Evolutionary conservation across 2,888 invertebrate species (phyloP).

Genomic region (Caradrina kadenii): DNA sequence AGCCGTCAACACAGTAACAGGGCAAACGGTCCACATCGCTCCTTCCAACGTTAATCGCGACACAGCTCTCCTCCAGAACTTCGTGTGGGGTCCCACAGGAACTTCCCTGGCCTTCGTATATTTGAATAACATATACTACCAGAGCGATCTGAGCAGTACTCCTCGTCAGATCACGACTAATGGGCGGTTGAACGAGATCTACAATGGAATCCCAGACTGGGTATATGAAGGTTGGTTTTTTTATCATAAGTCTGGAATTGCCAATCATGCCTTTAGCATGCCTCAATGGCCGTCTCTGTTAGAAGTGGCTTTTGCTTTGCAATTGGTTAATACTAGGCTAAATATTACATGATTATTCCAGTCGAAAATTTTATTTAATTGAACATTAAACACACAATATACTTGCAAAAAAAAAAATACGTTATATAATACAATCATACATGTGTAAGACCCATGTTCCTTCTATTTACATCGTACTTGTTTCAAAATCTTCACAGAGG

Average conservation of each 20-base stretch:
- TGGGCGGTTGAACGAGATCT: constrained; percentile 91
- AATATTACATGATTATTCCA: too few relatives aligned
- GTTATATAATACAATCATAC: too few relatives aligned
- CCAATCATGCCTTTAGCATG: too few relatives aligned
- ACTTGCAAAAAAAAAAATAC: too few relatives aligned
- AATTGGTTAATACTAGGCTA: too few relatives aligned
- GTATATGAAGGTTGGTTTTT: constrained; percentile 95
- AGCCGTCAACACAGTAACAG: constrained; percentile 91
- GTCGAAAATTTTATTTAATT: too few relatives aligned
- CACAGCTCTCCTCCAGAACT: constrained; percentile 91
- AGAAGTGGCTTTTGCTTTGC: too few relatives aligned
- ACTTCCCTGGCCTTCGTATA: constrained; percentile 93
- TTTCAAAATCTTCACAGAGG: constrained; percentile 92
- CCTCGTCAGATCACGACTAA: constrained; percentile 91
- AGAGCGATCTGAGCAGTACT: constrained; percentile 83
- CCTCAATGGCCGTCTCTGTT: too few relatives aligned
- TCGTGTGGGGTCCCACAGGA: constrained; percentile 94
- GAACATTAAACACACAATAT: too few relatives aligned
- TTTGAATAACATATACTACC: constrained; percentile 94
- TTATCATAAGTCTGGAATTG: not conserved
- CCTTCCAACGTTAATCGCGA: constrained; percentile 74
- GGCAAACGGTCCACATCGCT: constrained; percentile 75
- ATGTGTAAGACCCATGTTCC: too few relatives aligned
- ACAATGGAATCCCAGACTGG: constrained; percentile 98
- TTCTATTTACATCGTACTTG: not conserved